Percentiles rank a stretch among this genome's conserved stretches.
These are phyloP conservation scores for Myotis myotis DNA, from an alignment of 2,797 vertebrate species.

Conservation along the genomic window DNA sequence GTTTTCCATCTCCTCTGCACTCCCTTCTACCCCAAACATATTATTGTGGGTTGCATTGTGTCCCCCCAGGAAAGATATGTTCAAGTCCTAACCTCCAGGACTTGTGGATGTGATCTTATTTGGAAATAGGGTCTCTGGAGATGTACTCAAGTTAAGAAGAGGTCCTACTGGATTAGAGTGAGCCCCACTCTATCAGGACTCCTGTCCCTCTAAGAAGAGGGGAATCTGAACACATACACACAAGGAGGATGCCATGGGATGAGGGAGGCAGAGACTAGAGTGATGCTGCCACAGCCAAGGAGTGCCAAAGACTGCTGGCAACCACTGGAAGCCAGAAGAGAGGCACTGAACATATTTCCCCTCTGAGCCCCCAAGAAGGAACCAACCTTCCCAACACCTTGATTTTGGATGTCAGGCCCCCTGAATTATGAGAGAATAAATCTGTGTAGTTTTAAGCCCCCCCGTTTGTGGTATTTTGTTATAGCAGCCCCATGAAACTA, in stretches of 20 bases:
- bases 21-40: not conserved
- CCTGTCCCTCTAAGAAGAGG: not conserved
- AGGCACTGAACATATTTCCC: not conserved
- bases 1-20: not conserved
- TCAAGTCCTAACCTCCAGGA: not conserved
- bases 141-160: not conserved
- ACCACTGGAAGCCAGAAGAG: not conserved
- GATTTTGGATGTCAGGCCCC: not conserved
- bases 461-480: not conserved
- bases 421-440: not conserved
- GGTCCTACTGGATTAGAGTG: not conserved
- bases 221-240: not conserved
- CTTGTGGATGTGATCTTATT: not conserved
- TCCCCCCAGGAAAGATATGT: not conserved
- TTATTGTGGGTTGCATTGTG: not conserved
- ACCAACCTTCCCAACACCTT: not conserved
- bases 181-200: not conserved
- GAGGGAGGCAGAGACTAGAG: not conserved
- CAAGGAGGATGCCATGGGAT: not conserved
- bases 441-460: not conserved
- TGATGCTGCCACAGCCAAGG: not conserved
- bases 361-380: not conserved
- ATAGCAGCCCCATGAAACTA: not conserved
- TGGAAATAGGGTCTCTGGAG: conserved; percentile 20
- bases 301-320: not conserved